Percentiles rank a stretch among this genome's conserved stretches.
These are phyloP conservation scores for Drosophila varians DNA, from an alignment of 1,140 invertebrate genomes.

Conservation along the genomic window DNA sequence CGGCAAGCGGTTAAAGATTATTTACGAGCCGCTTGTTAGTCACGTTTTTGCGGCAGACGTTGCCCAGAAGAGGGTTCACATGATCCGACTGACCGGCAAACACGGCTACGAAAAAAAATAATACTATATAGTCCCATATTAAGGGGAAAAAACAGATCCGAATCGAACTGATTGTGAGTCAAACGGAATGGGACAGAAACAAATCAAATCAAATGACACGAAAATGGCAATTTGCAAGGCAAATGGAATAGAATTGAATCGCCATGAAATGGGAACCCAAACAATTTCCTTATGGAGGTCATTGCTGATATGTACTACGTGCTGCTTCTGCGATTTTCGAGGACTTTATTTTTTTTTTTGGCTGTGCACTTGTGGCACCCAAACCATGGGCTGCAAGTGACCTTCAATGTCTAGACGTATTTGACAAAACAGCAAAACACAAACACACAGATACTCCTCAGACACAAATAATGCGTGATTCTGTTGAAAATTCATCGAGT, in stretches of 20 bases:
- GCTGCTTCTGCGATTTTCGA: neutral
- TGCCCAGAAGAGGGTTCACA: slow-evolving; percentile 23
- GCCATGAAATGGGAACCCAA: slow-evolving; percentile 28
- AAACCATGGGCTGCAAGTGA: slow-evolving; percentile 58
- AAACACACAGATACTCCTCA: slow-evolving; percentile 39
- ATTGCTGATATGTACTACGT: slow-evolving; percentile 6
- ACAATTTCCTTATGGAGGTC: slow-evolving; percentile 54
- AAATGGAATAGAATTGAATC: slow-evolving; percentile 37
- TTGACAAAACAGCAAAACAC: slow-evolving; percentile 68
- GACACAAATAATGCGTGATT: slow-evolving; percentile 67
- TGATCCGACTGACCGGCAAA: slow-evolving; percentile 15
- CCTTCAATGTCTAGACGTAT: slow-evolving; percentile 77
- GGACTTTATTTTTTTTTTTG: neutral
- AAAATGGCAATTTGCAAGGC: slow-evolving; percentile 56
- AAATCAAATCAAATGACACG: slow-evolving; percentile 55
- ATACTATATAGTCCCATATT: slow-evolving; percentile 3
- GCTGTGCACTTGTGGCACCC: slow-evolving; percentile 10
- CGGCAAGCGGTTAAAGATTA: slow-evolving; percentile 42
- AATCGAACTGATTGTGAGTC: neutral
- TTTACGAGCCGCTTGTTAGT: slow-evolving; percentile 58
- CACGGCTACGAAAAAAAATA: slow-evolving; percentile 2
- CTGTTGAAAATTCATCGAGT: slow-evolving; percentile 57
- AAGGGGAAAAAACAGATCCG: neutral
- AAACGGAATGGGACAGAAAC: slow-evolving; percentile 20
- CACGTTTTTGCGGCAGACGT: slow-evolving; percentile 54